Conservation (phyloP, 2,888 invertebrate species). For the Dasypogon diadema region DNA sequence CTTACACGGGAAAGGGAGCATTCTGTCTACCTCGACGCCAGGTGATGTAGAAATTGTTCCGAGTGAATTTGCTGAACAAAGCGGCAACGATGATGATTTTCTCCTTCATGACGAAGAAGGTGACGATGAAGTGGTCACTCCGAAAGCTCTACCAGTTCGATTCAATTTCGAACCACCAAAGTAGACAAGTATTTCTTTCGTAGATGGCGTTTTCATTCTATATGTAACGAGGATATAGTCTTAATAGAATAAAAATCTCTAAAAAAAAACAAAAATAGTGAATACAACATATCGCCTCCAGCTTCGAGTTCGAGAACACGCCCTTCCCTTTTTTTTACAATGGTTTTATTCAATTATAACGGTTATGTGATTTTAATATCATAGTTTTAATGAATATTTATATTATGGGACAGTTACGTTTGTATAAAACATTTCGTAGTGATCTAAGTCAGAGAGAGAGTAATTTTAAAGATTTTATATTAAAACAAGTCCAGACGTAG, state of each 20-base stretch:
- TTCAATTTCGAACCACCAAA: conserved; percentile 65
- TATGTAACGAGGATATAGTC: conserved; percentile 17
- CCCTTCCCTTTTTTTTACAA: conserved; percentile 18
- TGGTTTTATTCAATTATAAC: conserved; percentile 37
- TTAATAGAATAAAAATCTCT: conserved; percentile 33
- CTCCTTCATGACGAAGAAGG: conserved; percentile 49
- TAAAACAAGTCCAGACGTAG: neutral
- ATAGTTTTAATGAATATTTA: conserved; percentile 48
- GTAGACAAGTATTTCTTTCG: conserved; percentile 56
- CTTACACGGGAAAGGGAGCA: neutral
- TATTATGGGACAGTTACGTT: conserved; percentile 37
- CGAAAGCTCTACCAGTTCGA: conserved; percentile 68
- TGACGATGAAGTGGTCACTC: conserved; percentile 66
- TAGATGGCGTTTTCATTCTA: neutral
- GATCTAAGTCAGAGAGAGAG: conserved; percentile 36
- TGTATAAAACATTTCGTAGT: conserved; percentile 46
- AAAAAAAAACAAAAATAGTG: conserved; percentile 39
- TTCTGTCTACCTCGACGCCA: conserved; percentile 58
- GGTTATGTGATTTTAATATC: conserved; percentile 47
- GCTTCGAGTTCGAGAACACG: conserved; percentile 35
- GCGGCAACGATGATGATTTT: conserved; percentile 59
- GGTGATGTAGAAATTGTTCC: conserved; percentile 68
- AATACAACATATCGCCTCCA: conserved; percentile 49
- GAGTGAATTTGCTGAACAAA: conserved; percentile 65
- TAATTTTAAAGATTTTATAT: conserved; percentile 37